Percentiles rank a stretch among this genome's conserved stretches.
These are phyloP conservation scores for Cariama cristata DNA, from an alignment of 2,113 vertebrate genomes.

Conservation along the genomic window DNA sequence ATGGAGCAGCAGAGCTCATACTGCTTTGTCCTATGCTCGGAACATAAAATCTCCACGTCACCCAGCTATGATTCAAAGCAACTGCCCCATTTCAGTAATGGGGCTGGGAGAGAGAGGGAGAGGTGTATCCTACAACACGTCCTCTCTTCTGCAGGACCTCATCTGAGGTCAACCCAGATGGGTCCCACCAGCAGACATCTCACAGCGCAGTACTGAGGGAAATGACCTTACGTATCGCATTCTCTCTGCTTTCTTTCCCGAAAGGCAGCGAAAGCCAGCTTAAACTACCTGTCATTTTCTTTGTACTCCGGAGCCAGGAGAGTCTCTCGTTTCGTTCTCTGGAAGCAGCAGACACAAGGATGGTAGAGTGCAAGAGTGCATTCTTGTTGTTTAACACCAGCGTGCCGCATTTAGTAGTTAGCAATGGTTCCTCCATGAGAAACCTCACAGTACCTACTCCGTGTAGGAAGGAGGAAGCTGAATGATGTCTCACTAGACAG, in stretches of 20 bases:
- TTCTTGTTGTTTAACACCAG: not conserved
- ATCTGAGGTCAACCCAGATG: not conserved
- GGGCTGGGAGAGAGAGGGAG: not conserved
- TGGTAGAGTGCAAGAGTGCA: not conserved
- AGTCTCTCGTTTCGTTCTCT: not conserved
- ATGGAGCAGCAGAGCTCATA: not conserved
- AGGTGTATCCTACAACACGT: no score
- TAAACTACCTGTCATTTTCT: not conserved
- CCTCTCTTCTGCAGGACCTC: not conserved
- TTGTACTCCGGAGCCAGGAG: not conserved
- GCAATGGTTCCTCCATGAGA: not conserved
- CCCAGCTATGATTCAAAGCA: not conserved
- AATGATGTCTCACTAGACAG: not conserved
- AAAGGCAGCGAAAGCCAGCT: not conserved
- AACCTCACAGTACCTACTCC: not conserved
- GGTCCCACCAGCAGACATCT: not conserved
- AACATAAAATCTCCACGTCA: not conserved
- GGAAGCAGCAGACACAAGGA: not conserved
- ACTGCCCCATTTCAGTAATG: not conserved
- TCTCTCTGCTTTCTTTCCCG: not conserved
- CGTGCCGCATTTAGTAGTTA: no score
- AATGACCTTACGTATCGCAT: not conserved
- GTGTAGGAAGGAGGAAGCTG: not conserved
- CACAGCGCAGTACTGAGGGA: not conserved
- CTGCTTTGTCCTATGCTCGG: not conserved